phyloP scores from a whole-genome alignment of 2,113 vertebrate species.

The Cyanoramphus novaezelandiae region DNA sequence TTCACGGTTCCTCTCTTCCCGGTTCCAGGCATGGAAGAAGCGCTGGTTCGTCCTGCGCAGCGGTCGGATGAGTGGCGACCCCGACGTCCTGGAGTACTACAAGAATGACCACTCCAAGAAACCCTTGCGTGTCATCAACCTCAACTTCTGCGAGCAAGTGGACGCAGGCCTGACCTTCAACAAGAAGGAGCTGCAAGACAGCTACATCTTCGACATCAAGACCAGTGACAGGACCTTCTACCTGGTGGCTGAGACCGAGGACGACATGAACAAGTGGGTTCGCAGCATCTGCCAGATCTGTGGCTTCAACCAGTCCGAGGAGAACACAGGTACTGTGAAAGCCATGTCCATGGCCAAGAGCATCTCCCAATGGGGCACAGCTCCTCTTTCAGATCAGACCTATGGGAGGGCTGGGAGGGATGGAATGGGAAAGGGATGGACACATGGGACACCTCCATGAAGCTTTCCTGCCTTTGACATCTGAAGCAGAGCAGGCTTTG shows the following conservation, averaged over 20 bases:
- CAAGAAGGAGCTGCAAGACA: constrained; percentile 97
- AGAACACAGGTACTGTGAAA: constrained; percentile 82
- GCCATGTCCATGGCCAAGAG: neutral
- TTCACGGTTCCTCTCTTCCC: neutral
- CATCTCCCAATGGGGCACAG: accelerated
- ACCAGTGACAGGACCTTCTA: constrained; percentile 97
- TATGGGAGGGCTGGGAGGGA: neutral
- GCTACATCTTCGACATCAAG: constrained; percentile 98
- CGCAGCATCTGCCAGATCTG: constrained; percentile 98
- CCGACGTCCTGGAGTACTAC: constrained; percentile 97
- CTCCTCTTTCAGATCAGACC: neutral
- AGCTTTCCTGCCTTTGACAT: neutral
- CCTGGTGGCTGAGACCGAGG: constrained; percentile 95
- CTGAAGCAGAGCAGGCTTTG: neutral
- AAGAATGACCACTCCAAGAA: constrained; percentile 98
- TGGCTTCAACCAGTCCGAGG: constrained; percentile 96
- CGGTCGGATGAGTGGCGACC: constrained; percentile 96
- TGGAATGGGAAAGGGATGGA: neutral
- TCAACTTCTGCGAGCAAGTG: constrained; percentile 97
- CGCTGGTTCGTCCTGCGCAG: constrained; percentile 98
- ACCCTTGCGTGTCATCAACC: constrained; percentile 93
- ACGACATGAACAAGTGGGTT: constrained; percentile 99
- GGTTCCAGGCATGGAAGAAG: constrained; percentile 94
- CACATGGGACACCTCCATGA: neutral
- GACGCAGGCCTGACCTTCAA: constrained; percentile 96